Conservation (phyloP, 2,113 vertebrate species). For the Coracopsis vasa region DNA sequence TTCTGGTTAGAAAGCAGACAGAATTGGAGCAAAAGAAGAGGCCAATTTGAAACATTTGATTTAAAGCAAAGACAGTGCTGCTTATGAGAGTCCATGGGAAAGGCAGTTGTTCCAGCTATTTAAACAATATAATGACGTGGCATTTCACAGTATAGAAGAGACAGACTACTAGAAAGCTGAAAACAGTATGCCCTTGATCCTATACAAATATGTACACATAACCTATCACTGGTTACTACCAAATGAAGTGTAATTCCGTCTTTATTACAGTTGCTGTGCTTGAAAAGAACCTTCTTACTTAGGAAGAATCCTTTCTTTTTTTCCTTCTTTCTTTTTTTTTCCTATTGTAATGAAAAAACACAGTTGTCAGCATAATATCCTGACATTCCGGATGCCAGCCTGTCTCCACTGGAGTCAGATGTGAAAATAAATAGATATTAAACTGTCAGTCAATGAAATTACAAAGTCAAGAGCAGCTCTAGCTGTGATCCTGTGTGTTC, state of each 20-base stretch:
- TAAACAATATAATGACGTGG: constrained; percentile 74
- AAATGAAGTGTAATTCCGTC: constrained; percentile 69
- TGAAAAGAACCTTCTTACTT: constrained; percentile 68
- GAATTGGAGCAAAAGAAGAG: constrained; percentile 60
- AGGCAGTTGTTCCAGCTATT: constrained; percentile 67
- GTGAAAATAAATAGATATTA: constrained; percentile 91
- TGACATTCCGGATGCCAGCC: constrained; percentile 80
- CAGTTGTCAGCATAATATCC: constrained; percentile 81
- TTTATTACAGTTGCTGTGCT: constrained; percentile 52
- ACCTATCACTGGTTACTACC: constrained; percentile 57
- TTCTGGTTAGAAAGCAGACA: constrained; percentile 67
- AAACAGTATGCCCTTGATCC: constrained; percentile 29
- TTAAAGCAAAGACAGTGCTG: constrained; percentile 44
- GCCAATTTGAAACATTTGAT: constrained; percentile 58
- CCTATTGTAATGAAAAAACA: constrained; percentile 69
- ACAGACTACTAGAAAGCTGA: constrained; percentile 52
- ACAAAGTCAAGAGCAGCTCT: constrained; percentile 82
- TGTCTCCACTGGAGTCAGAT: constrained; percentile 82
- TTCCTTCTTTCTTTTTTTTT: not conserved
- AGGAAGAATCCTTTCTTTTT: constrained; percentile 49
- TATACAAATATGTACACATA: constrained; percentile 64
- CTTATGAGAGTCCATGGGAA: constrained; percentile 32
- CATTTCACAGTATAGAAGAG: constrained; percentile 51
- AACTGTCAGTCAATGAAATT: constrained; percentile 89
- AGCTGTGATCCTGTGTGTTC: constrained; percentile 75